Percentiles rank a stretch among this genome's conserved stretches.
Evolutionary conservation across 2,113 vertebrate genomes (phyloP).

Genomic region (Nycticebus coucang): DNA sequence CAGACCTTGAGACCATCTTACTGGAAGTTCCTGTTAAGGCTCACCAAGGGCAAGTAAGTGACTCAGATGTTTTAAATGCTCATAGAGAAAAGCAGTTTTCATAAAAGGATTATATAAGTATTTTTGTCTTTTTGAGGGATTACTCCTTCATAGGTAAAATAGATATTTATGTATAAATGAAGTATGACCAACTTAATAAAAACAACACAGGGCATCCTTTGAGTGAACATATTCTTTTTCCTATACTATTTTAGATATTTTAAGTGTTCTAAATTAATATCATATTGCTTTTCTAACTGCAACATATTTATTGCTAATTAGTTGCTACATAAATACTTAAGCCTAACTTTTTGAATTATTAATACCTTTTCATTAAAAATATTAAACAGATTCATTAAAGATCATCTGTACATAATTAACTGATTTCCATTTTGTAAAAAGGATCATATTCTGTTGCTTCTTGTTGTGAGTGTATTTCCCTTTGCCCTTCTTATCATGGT

Average conservation of each 20-base stretch:
- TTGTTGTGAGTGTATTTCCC: not conserved
- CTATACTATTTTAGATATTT: constrained; percentile 7
- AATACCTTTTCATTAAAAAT: constrained; percentile 43
- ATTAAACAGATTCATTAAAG: constrained; percentile 45
- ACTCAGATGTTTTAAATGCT: not conserved
- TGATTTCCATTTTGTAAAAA: constrained; percentile 46
- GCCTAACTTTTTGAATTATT: not conserved
- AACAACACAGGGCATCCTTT: not conserved
- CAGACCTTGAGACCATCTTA: constrained; percentile 96
- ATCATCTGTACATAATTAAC: not conserved
- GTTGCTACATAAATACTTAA: not conserved
- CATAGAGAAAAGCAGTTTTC: not conserved
- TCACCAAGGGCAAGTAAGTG: constrained; percentile 96
- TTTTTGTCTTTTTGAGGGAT: not conserved
- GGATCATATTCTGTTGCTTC: not conserved
- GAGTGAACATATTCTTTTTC: not conserved
- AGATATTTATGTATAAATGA: constrained; percentile 8
- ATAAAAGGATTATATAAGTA: not conserved
- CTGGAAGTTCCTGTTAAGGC: constrained; percentile 97
- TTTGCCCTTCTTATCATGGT: not conserved
- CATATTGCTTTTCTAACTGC: constrained; percentile 19
- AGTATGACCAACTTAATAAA: not conserved
- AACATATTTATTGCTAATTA: not conserved
- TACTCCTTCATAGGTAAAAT: constrained; percentile 17
- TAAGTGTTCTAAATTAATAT: constrained; percentile 15